Evolutionary conservation across 2,113 vertebrate species (phyloP).

Genomic region (Gallinago paraguaiae): DNA sequence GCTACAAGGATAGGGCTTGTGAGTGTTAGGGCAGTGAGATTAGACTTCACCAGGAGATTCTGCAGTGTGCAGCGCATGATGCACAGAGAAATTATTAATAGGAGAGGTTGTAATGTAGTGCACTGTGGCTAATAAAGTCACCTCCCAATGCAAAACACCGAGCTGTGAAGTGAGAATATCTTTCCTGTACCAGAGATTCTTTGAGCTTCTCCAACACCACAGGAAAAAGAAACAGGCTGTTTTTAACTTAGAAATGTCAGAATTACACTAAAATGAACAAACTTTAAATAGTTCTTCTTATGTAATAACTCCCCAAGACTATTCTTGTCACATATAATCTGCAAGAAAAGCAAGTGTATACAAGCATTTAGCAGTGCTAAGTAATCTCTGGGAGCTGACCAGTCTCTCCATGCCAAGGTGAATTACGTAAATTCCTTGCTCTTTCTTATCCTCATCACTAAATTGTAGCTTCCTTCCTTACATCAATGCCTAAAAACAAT

Average conservation of each 20-base stretch:
- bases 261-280: slow-evolving; percentile 29
- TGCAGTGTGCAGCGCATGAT: not conserved
- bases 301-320: slow-evolving; percentile 29
- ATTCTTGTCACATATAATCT: slow-evolving; percentile 25
- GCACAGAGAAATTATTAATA: not conserved
- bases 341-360: not conserved
- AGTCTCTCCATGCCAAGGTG: not conserved
- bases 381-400: not conserved
- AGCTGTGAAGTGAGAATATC: not conserved
- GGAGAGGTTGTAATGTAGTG: not conserved
- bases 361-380: not conserved
- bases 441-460: not conserved
- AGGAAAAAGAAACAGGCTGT: not conserved
- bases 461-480: not conserved
- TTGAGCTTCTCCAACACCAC: not conserved
- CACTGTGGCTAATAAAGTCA: not conserved
- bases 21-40: not conserved
- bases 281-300: slow-evolving; percentile 27
- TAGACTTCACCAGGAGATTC: not conserved
- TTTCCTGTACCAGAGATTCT: not conserved
- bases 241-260: slow-evolving; percentile 26
- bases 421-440: not conserved
- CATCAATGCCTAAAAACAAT: not conserved
- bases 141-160: not conserved
- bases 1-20: not conserved